Base-by-base conservation (phyloP, 1,140 invertebrate species). In the Drosophila watanabei region DNA sequence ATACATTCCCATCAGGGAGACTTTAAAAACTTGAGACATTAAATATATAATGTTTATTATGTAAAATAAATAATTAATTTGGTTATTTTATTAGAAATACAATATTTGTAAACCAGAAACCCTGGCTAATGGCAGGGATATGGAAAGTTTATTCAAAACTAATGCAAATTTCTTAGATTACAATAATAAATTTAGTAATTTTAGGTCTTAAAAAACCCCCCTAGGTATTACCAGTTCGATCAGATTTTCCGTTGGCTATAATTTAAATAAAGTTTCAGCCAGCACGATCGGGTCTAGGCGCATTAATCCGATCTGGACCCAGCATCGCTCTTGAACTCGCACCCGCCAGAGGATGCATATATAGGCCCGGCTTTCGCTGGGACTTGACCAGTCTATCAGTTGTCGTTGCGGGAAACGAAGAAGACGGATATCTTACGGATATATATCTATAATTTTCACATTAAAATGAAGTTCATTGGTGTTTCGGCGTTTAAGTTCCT, bases 271-370 rank as follows among this genome's bases (percentile, higher is more conserved):
- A 28, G 66, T 33, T 43, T 39, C 28, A 58, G 28, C 18, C 28
- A 18, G 51, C 28, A 35, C n/a, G 18, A 24, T 24, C 52, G 66
- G 33, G 30, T 8, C 35, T 39, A 39, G 37, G 30, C 32, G 39
- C 43, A 33, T 30, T 60, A 51, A 73, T 48, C 32, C 18, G 30
- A 73, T 20, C 66, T 41, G 43, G 30, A n/a, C 35, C 45, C 60
- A 39, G 33, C 35, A 49, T 49, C 35, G 35, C 28, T 39, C 61
- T 65, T 49, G 43, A 68, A 33, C 51, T 71, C 18, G 52, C 66
- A 35, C 62, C 8, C n/a, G 16, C 16, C 13, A n/a, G 66, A 72
- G 68, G 70, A 73, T 28, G 64, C 49, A 72, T 73, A 73, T 43
- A 73, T 72, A 73, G 37, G 54, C 54, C 70, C 45, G 45, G 37